Evolutionary conservation across 2,888 invertebrate species (phyloP), one percentile per base, ranked within the genome.

Genomic region (Platynereis dumerilii): DNA sequence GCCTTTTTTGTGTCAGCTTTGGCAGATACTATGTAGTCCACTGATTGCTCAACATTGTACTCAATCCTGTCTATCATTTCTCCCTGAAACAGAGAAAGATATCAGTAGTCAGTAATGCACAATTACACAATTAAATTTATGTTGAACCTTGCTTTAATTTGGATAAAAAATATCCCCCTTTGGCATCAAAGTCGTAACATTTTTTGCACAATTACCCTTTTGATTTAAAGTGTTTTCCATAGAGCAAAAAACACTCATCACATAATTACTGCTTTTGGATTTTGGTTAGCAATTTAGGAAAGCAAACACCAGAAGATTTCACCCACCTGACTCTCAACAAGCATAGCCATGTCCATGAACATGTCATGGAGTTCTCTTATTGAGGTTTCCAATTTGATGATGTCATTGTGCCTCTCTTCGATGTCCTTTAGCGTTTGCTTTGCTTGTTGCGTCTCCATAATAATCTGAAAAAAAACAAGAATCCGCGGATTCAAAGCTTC

Each of bases 21-120:
- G 85, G 99, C 99, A 84, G 97, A 96, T 90, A 99, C 97, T 87
- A 99, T 97, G 89, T 97, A 99, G 89, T 99, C 99, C 88, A 97
- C 96, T 83, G 99, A 97, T 87, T 98, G 97, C 88, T 98, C 97
- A 87, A 99, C 99, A 89, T 99, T 99, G 90, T 97, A 99, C 88
- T 99, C 99, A 89, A 99, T 99, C 89, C 98, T 92, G 91, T 99
- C 99, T 88, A 99, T 98, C 99, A 99, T 99, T 90, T 99, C 99
- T 84, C 99, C 99, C 95, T 97, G 88, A 57, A 29, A 27, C 42
- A 42, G 42, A 42, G n/a, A n/a, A n/a, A n/a, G n/a, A n/a, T n/a
- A n/a, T n/a, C n/a, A n/a, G n/a, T n/a, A n/a, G n/a, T n/a, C n/a
- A n/a, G n/a, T n/a, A n/a, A n/a, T n/a, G n/a, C n/a, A n/a, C n/a